phyloP scores from a whole-genome alignment of 1,140 invertebrate genomes.

The Drosophila asahinai region DNA sequence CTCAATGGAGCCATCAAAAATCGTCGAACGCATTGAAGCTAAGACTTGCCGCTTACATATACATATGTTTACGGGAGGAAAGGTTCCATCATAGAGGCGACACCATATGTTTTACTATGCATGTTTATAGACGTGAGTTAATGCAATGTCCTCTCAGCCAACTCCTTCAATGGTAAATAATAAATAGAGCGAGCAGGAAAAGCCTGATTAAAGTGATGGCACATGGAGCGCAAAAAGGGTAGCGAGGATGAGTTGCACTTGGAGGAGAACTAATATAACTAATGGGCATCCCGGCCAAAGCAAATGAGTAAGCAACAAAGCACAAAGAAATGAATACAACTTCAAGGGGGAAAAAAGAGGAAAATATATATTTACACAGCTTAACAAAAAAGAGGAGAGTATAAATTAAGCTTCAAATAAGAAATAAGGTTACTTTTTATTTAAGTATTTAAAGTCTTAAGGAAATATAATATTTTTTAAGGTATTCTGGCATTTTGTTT shows the following conservation, averaged over 20 bases:
- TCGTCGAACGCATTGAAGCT: conserved; percentile 72
- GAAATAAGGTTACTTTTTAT: background rate
- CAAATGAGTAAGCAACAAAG: conserved; percentile 59
- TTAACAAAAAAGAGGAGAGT: background rate
- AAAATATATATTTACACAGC: conserved; percentile 10
- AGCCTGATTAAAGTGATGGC: conserved; percentile 54
- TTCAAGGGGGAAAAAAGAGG: background rate
- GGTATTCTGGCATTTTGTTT: too few relatives aligned
- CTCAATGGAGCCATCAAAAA: conserved; percentile 79
- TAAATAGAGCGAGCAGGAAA: conserved; percentile 32
- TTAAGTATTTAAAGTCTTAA: background rate
- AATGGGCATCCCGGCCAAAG: conserved; percentile 47
- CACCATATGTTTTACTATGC: conserved; percentile 55
- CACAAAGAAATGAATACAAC: conserved; percentile 4
- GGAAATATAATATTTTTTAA: too few relatives aligned
- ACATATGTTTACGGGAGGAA: background rate
- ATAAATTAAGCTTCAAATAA: background rate
- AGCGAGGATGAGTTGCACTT: conserved; percentile 51
- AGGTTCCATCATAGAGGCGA: background rate
- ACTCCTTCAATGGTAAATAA: conserved; percentile 35
- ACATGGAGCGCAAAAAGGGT: background rate
- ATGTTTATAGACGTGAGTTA: conserved; percentile 69
- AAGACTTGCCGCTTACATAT: conserved; percentile 59
- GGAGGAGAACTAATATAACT: conserved; percentile 58
- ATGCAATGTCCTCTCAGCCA: conserved; percentile 52